Percentiles rank a stretch among this genome's conserved stretches.
Evolutionary conservation across 2,113 vertebrate genomes (phyloP).

Genomic region (Mola mola): DNA sequence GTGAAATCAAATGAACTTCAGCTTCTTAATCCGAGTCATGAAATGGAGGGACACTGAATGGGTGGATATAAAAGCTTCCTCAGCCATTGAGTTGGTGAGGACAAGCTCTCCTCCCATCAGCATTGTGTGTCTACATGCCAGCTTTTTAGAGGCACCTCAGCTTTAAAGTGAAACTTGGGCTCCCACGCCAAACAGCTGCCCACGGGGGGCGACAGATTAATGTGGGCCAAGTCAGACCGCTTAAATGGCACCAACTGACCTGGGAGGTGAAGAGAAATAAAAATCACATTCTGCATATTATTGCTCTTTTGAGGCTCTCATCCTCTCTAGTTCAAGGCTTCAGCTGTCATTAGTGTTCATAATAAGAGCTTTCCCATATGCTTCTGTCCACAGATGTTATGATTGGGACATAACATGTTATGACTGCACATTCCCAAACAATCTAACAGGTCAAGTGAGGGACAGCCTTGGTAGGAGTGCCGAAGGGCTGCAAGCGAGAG

Average conservation of each 20-base stretch:
- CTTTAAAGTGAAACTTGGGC: conserved; percentile 44
- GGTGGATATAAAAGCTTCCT: conserved; percentile 49
- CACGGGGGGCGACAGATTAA: conserved; percentile 57
- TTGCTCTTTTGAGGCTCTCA: conserved; percentile 58
- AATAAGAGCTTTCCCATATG: conserved; percentile 75
- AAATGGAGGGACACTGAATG: conserved; percentile 52
- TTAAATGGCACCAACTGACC: conserved; percentile 72
- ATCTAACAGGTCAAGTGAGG: conserved; percentile 65
- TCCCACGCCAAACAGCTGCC: conserved; percentile 67
- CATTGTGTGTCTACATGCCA: conserved; percentile 52
- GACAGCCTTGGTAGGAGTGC: conserved; percentile 36
- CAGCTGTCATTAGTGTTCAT: conserved; percentile 68
- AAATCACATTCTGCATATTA: conserved; percentile 71
- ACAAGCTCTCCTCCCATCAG: conserved; percentile 61
- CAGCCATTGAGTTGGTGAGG: conserved; percentile 50
- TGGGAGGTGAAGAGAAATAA: conserved; percentile 55
- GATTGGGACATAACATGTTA: conserved; percentile 75
- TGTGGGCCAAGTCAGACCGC: conserved; percentile 64
- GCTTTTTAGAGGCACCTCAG: conserved; percentile 57
- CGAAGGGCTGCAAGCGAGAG: conserved; percentile 22
- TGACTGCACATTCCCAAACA: conserved; percentile 73
- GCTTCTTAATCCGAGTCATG: conserved; percentile 37
- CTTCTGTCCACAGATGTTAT: conserved; percentile 74
- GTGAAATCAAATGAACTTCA: conserved; percentile 7
- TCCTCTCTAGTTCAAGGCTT: conserved; percentile 60